Evolutionary conservation across 2,113 vertebrate genomes (phyloP).

Genomic region (Sisor rabdophorus): DNA sequence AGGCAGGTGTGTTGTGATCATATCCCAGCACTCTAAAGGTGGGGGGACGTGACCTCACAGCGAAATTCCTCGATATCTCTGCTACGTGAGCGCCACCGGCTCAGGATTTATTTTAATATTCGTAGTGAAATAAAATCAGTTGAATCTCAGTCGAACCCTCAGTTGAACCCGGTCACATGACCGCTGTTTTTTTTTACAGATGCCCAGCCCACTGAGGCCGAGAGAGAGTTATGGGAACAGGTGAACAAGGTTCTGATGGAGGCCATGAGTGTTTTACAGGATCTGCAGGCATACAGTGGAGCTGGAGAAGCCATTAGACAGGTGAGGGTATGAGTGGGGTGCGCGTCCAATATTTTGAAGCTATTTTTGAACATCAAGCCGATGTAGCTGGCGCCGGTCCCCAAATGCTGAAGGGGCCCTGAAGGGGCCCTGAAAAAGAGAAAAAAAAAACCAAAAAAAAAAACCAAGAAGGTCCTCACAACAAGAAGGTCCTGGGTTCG

Average conservation of each 20-base stretch:
- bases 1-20: background rate
- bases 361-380: background rate
- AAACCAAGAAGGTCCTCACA: no score
- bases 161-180: background rate
- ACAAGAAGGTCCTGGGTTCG: no score
- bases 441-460: no score
- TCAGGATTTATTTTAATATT: background rate
- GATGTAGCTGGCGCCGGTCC: background rate
- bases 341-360: no score
- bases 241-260: slow-evolving; percentile 92
- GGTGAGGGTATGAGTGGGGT: slow-evolving; percentile 67
- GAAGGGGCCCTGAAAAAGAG: no score
- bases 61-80: no score
- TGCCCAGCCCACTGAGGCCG: slow-evolving; percentile 88
- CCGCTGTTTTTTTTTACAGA: slow-evolving; percentile 65
- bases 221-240: slow-evolving; percentile 90
- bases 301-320: slow-evolving; percentile 95
- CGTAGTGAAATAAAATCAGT: background rate
- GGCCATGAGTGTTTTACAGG: slow-evolving; percentile 86
- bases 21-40: background rate
- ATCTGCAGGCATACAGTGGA: slow-evolving; percentile 91
- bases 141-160: background rate
- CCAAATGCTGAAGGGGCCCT: no score
- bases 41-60: background rate
- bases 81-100: no score